Evolutionary conservation across 2,797 vertebrate species (phyloP).

Genomic region (Atherinosoma microstoma): DNA sequence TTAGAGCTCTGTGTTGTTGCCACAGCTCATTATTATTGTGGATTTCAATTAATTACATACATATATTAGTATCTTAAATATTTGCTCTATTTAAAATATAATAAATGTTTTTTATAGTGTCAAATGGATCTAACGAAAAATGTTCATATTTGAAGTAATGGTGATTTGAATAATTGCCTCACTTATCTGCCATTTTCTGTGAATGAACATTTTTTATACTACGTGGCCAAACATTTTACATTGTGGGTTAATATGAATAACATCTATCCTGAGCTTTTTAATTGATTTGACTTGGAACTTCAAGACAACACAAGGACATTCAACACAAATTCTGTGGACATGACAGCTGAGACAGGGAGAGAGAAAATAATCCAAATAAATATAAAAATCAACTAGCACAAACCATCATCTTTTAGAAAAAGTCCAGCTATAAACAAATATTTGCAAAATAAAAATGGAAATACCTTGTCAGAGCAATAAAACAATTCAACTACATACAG

Average conservation of each 20-base stretch:
- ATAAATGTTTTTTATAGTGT: constrained; percentile 12
- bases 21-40: constrained; percentile 31
- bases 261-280: constrained; percentile 84
- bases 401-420: constrained; percentile 58
- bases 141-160: constrained; percentile 23
- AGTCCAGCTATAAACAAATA: constrained; percentile 38
- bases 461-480: constrained; percentile 34
- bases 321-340: constrained; percentile 47
- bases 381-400: constrained; percentile 34
- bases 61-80: constrained; percentile 42
- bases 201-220: constrained; percentile 44
- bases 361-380: constrained; percentile 41
- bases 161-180: constrained; percentile 38
- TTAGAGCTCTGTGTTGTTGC: constrained; percentile 24
- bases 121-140: constrained; percentile 25
- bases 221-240: constrained; percentile 51
- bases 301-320: constrained; percentile 58
- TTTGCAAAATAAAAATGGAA: constrained; percentile 39
- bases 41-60: constrained; percentile 45
- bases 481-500: constrained; percentile 56
- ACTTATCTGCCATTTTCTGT: constrained; percentile 41
- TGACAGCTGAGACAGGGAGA: constrained; percentile 49
- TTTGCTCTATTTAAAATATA: constrained; percentile 46
- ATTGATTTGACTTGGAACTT: constrained; percentile 65
- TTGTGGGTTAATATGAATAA: constrained; percentile 58